Base-by-base conservation (phyloP, 2,888 invertebrate species). In the Drosophila kuntzei region DNA sequence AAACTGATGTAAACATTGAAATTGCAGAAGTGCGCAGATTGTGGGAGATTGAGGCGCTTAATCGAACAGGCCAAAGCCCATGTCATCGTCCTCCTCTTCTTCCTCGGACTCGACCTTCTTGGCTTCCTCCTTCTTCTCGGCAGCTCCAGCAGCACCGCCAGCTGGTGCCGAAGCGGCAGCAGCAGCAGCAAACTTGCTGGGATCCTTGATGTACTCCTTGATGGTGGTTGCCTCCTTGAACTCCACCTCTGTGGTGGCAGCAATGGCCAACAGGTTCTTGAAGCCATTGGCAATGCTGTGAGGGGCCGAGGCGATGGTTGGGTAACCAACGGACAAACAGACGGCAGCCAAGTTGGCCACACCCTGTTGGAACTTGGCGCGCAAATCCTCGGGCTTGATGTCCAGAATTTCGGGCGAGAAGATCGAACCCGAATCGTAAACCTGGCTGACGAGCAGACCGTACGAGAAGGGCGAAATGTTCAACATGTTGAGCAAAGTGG, bases 391-490 rank as follows among this genome's bases (percentile, higher is more conserved):
- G 9, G 98, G 97, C 90, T 98, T 99, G 93, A 99, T 99, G 94
- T 99, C 99, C 90, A 99, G 94, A 90, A 99, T 98, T 80, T 96
- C 96, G 1, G 99, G 99, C 16, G 97, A 96, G 93, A 99, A 99
- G 90, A 99, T 96, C 82, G 99, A 98, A 64, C 99, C 99, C 74
- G 98, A 98, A 92, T 99, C 99, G 89, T 99, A 99, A 2, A 99
- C 99, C 95, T 97, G 97, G 93, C 97, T 97, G 74, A 99, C 98
- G 43, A 97, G 94, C 89, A 99, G 95, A 94, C 99, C 99, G 91
- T 99, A 99, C 55, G 98, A 98, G 94, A 99, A 99, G 53, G 99
- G 99, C 92, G 98, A 99, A 93, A 99, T 99, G 94, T 98, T 98
- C 94, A 99, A 95, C 99, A 99, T 99, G 95, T 99, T 99, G 84